Base-by-base conservation (phyloP, 2,888 invertebrate species). In the Euzophera pinguis region DNA sequence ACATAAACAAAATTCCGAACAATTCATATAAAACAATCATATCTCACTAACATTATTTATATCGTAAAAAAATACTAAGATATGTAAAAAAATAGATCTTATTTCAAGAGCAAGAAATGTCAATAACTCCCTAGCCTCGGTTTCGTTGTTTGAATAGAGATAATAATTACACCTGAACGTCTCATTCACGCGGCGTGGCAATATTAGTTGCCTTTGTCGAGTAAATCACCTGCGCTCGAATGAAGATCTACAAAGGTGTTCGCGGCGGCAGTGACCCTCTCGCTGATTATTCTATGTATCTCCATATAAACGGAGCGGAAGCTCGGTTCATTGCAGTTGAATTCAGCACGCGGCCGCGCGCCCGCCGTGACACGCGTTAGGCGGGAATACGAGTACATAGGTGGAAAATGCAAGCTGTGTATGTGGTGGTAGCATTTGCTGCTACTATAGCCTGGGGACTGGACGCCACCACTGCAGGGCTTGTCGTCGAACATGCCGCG, bases 281-380 rank as follows among this genome's bases (percentile, higher is more conserved):
- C 64, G 62, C 67, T 73, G 66, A 69, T 71, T 72, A 74, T 75
- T 76, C 72, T 74, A 74, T 77, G 73, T 83, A 78, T 79, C 73
- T 80, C 71, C 79, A 84, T 89, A 86, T 89, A 89, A 85, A 82
- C 79, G 78, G 78, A 79, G 73, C 79, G 75, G 73, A 81, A 76
- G 64, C 81, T 79, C 70, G 60, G 72, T 57, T 72, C 66, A 61
- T 69, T 76, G 81, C 87, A 89, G 89, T 89, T 80, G 84, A 83
- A 81, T 84, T 72, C 78, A 65, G 73, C 71, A 67, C 81, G 84
- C 79, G 81, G 74, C 62, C 84, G 84, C 79, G 87, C 72, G 74
- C 69, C 71, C 64, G 69, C 59, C 63, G 71, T 71, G 67, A 70
- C 58, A 60, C 57, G 57, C 60, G 57, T 56, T 60, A 61, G 58